A percentile compares a stretch with the other conserved stretches of the same genome.
phyloP scores from a whole-genome alignment of 2,113 vertebrate genomes.

The Myrmecophaga tridactyla region DNA sequence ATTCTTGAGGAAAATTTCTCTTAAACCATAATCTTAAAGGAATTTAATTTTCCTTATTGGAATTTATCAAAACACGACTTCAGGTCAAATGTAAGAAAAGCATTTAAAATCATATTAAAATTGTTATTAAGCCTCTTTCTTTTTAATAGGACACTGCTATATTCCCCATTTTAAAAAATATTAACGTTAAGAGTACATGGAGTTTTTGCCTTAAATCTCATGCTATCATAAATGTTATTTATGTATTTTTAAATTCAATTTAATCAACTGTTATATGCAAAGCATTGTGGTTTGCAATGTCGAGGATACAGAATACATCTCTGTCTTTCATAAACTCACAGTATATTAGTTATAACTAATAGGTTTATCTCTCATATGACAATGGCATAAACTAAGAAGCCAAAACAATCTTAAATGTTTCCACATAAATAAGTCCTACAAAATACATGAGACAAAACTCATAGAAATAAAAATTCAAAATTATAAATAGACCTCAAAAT shows the following conservation, averaged over 20 bases:
- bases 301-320: background rate
- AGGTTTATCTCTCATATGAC: background rate
- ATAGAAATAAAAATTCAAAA: background rate
- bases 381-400: background rate
- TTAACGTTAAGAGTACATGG: background rate
- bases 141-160: background rate
- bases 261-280: background rate
- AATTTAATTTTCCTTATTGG: background rate
- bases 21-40: background rate
- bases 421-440: background rate
- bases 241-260: background rate
- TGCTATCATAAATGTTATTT: background rate
- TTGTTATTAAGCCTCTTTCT: background rate
- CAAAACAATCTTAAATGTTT: background rate
- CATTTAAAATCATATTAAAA: background rate
- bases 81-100: background rate
- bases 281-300: background rate
- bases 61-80: background rate
- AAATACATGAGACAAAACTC: background rate
- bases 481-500: background rate
- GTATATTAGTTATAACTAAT: background rate
- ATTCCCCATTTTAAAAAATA: background rate
- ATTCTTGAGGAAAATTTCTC: background rate
- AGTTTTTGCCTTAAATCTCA: background rate
- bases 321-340: background rate